Base-by-base conservation (phyloP, 2,113 vertebrate species). In the Ciconia maguari region DNA sequence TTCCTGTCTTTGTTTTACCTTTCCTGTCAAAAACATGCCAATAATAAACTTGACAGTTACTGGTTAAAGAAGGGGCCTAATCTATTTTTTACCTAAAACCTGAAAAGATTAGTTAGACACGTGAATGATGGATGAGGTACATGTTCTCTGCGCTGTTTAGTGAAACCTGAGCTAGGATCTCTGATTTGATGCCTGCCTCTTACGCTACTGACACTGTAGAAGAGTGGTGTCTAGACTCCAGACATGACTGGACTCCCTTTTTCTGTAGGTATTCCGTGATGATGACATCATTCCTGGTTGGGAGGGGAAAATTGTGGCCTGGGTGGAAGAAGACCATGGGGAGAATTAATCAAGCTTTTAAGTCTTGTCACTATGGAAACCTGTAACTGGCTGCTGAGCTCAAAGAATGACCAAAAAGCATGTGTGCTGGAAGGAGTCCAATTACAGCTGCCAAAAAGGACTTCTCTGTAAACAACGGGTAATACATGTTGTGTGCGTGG, bases 261-360 rank as follows among this genome's bases (percentile, higher is more conserved):
- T 78, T 52, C 60, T 34, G 26, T 92, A 99, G 99, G 98, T 99
- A 34, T 99, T 99, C 96, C 98, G 99, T 46, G 99, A 99, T 85
- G 99, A 98, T 60, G 99, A 99, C 38, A 96, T 99, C 48, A 98
- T 99, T 89, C 99, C 99, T 68, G 99, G 99, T 76, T 99, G 99
- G 99, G 99, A 99, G 95, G 99, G 99, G 34, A 99, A 99, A 98
- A 99, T 99, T 41, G 99, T 99, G 94, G 99, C 99, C 58, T 99
- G 99, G 99, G 98, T 99, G 62, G 99, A 99, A 96, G 99, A 99
- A 95, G 99, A 99, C 94, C 97, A 97, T 20, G 98, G 98, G 62
- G 99, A 99, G 83, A 99, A 98, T 93, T 99, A 98, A 98, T 98
- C 96, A 78, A 97, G 94, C 80, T 93, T 66, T 86, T 68, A 41